Base-by-base conservation (phyloP, 2,113 vertebrate species). In the Anas platyrhynchos region DNA sequence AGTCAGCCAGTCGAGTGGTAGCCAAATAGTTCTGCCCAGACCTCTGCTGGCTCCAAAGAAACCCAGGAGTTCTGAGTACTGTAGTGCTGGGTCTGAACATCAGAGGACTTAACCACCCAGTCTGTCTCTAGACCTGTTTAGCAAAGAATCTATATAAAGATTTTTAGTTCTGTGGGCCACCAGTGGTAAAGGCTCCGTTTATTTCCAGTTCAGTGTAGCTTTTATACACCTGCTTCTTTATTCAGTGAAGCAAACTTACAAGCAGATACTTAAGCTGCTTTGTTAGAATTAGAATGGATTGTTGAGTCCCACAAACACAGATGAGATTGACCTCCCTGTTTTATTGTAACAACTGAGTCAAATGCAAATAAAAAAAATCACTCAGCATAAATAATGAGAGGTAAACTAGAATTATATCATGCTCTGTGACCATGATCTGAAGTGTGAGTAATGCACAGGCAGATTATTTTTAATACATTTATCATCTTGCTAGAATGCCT, bases 331-430 rank as follows among this genome's bases (percentile, higher is more conserved):
- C 90, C 92, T 94, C 80, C 55, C 86, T 76, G 77, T 79, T 92
- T 93, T 46, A 89, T 85, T 48, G 0, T 26, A 86, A 76, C 88
- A 92, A 80, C 95, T 93, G 96, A 95, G 94, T 92, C 93, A 95
- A 96, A 93, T 89, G 88, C 88, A 94, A 95, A 94, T 96, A 41
- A 75, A 90, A 88, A 65, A 95, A 88, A 68, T 89, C 92, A 93
- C 83, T 95, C 86, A 63, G 94, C 94, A 93, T 97, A 96, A 96
- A 91, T 97, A 96, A 95, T 95, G 86, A 95, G 94, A 95, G 92
- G 86, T 97, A 97, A 97, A 96, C 92, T 94, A 73, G 91, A 95
- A 94, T 94, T 94, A 68, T 56, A 84, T 82, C 81, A 67, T 69
- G 91, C 92, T 96, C 86, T 84, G 86, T 96, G 94, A 46, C 91